A percentile compares a stretch with the other conserved stretches of the same genome.
Conservation (phyloP, 2,113 vertebrate species). For the Erythrocercus mccallii region DNA sequence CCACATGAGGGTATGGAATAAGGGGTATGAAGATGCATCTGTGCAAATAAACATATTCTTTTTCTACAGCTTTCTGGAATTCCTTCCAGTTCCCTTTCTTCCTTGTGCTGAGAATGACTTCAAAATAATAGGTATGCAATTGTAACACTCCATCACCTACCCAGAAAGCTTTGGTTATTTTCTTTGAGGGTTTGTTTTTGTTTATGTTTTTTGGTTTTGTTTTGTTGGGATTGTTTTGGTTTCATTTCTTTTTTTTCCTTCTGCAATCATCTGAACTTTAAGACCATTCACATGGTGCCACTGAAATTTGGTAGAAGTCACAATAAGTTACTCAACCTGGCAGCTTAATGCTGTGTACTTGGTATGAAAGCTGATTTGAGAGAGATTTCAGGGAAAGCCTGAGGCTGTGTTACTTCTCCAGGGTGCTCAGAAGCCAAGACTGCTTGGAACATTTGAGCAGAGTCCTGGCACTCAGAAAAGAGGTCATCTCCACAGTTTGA, state of each 20-base stretch:
- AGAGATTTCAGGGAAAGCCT: not conserved
- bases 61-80: not conserved
- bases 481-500: not conserved
- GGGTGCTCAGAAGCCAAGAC: not conserved
- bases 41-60: not conserved
- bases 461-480: not conserved
- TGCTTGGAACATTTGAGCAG: not conserved
- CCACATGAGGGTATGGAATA: not conserved
- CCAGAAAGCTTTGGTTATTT: not conserved
- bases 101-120: not conserved
- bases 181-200: not conserved
- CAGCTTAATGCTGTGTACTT: not conserved
- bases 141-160: not conserved
- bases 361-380: not conserved
- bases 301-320: not conserved
- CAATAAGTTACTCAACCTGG: not conserved
- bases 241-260: not conserved
- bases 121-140: not conserved
- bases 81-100: not conserved
- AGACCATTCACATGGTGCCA: not conserved
- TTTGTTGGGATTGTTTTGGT: too few species aligned
- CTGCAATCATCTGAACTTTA: not conserved
- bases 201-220: not conserved
- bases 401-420: not conserved
- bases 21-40: not conserved